Evolutionary conservation across 2,888 invertebrate species (phyloP), one percentile per base, ranked within the genome.

Genomic region (Cheilosia grossa): DNA sequence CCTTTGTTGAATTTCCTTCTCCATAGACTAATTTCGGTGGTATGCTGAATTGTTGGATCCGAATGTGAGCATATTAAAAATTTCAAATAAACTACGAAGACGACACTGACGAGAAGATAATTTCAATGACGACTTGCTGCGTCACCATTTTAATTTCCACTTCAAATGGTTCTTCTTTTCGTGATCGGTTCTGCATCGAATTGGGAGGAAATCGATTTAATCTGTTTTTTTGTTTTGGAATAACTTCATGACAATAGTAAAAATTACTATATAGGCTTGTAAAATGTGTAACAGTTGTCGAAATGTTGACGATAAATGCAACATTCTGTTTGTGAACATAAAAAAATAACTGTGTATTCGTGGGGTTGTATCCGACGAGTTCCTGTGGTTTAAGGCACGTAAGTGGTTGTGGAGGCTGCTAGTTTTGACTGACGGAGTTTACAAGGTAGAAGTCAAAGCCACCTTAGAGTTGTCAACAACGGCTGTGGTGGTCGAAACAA

Each of bases 31-130:
- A 85, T 85, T 81, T 85, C 27, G 70, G 27, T 44, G 70, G 27
- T 44, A 44, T 42, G 61, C 80, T 58, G 27, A 77, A 81, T 61
- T 37, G 24, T 77, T 72, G 27, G 42, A 54, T 67, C 81, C 85
- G 75, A 81, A 81, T 75, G 33, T 47, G 56, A 75, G 54, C 10
- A 51, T 42, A 44, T 54, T 61, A 51, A 82, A 82, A 85, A 81
- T 85, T 85, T 85, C 15, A 67, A 54, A 51, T 49, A 81, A 81
- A 85, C 85, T 75, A 81, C 85, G 75, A 80, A 33, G 73, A 83
- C 75, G 72, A 75, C 54, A 33, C 17, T 74, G 54, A 56, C 63
- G 78, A 73, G 66, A 63, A 73, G 69, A 61, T 37, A 30, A 66
- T 54, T 33, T 21, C 17, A 54, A 64, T 63, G 64, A 75, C 64